Base-by-base conservation (phyloP, 2,113 vertebrate genomes). In the Otis tarda region DNA sequence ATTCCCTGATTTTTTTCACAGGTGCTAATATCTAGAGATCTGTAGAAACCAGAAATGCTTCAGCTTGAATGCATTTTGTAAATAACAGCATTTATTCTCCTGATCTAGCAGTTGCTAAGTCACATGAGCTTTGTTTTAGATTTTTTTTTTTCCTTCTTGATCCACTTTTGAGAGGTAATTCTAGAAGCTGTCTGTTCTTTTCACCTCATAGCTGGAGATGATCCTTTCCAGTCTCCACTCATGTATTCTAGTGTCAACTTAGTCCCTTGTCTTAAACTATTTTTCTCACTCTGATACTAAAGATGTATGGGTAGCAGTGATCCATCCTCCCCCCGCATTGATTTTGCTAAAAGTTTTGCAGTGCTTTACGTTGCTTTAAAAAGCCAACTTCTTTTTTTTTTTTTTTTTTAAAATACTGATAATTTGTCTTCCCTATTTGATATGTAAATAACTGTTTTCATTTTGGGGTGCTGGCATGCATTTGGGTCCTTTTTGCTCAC, bases 61-160 rank as follows among this genome's bases (percentile, higher is more conserved):
- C 77, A 76, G 85, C 74, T 65, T 83, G 55, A 90, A 83, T 70
- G 37, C 47, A 15, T 67, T 94, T 76, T 89, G 61, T 83, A 90
- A 93, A 65, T 80, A 90, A 76, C 25, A 86, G 86, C 83, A 73
- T 92, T 76, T 93, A 31, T 85, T 93, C 85, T 91, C 63, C 63
- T 55, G 55, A 83, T 67, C 24, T 56, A 68, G 60, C 39, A 87
- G 30, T 77, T 39, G 14, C 45, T 77, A 83, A 85, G 67, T 83
- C 63, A 68, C 33, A 41, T 0, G 0, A 88, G 50, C 43, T 81
- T 24, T 87, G 37, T 14, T 79, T 59, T 30, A 47, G 37, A 12
- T 18, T n/a, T 25, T 75, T 61, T 64, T 6, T n/a, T n/a, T 47
- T 57, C 2, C 23, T 80, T 80, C 56, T 86, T 86, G 19, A 27